A percentile compares a stretch with the other conserved stretches of the same genome.
Conservation (phyloP, 2,797 vertebrate species). For the Eremophila alpestris region DNA sequence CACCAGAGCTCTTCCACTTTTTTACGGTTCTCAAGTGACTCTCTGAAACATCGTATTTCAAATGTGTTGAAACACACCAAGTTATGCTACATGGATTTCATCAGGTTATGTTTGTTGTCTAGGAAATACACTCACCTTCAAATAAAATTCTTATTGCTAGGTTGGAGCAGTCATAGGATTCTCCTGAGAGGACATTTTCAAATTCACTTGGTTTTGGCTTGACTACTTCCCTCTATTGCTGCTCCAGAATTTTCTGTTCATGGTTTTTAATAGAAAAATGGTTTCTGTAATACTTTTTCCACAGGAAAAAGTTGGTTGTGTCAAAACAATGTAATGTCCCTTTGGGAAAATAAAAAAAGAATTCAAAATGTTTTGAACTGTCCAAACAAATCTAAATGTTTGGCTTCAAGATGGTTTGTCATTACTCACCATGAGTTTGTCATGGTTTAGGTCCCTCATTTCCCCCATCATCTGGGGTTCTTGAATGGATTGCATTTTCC, state of each 20-base stretch:
- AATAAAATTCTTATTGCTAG: neutral
- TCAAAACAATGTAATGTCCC: slow-evolving; percentile 20
- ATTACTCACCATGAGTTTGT: neutral
- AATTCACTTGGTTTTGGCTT: neutral
- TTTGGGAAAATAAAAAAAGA: slow-evolving; percentile 6
- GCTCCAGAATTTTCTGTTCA: slow-evolving; percentile 18
- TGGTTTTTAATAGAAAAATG: neutral
- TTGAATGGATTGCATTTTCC: neutral
- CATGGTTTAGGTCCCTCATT: neutral
- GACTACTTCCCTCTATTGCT: neutral
- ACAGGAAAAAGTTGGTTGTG: slow-evolving; percentile 28
- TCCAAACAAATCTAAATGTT: neutral
- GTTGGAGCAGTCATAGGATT: neutral
- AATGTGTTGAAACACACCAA: neutral
- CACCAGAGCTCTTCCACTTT: neutral
- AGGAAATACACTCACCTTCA: neutral
- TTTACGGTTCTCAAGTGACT: neutral
- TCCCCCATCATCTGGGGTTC: neutral
- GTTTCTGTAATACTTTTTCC: slow-evolving; percentile 23
- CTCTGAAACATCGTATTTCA: neutral
- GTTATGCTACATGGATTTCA: neutral
- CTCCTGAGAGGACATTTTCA: neutral
- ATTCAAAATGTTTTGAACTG: slow-evolving; percentile 6
- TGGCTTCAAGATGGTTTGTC: neutral
- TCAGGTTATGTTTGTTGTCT: neutral